Base-by-base conservation (phyloP, 2,113 vertebrate genomes). In the Octodon degus region DNA sequence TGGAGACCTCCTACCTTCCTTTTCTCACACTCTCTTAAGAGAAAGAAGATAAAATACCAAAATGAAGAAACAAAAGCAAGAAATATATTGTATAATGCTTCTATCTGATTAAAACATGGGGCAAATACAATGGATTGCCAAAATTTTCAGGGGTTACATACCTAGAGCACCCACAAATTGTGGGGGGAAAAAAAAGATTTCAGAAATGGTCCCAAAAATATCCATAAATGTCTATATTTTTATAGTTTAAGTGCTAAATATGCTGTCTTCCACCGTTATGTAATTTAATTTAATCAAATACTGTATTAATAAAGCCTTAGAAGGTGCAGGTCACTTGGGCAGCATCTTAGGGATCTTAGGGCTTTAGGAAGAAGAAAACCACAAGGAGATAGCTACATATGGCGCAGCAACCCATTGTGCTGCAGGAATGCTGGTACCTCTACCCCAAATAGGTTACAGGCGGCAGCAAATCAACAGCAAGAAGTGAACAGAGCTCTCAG, bases 11-110 rank as follows among this genome's bases (percentile, higher is more conserved):
- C 82, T 60, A 77, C 9, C 30, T 72, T 34, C 34, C 60, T 72
- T 65, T 60, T 77, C 63, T n/a, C 17, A 65, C 11, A 27, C 13
- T 91, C 72, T 86, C 72, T 86, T 74, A 63, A 70, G 34, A 93
- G 84, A 89, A 83, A 43, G 14, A 68, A n/a, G 82, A 72, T 32
- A 87, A 92, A 90, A 88, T 62, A 92, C 37, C 63, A 83, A 86
- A 91, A 94, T 53, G 79, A 67, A 11, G 25, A 12, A 86, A 68
- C 7, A 55, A 83, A 85, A 20, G n/a, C 20, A 27, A 5, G 25
- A 50, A 70, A 85, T 60, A 67, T 12, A 72, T 34, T 43, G 30
- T 10, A 14, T 53, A 63, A 20, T 94, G 55, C 92, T 40, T 55
- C 82, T 25, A 72, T 72, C 3, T 25, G 67, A 86, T 40, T 89